These are phyloP conservation scores for Pycnonotus jocosus DNA, from an alignment of 2,113 vertebrate species.

Conservation along the genomic window DNA sequence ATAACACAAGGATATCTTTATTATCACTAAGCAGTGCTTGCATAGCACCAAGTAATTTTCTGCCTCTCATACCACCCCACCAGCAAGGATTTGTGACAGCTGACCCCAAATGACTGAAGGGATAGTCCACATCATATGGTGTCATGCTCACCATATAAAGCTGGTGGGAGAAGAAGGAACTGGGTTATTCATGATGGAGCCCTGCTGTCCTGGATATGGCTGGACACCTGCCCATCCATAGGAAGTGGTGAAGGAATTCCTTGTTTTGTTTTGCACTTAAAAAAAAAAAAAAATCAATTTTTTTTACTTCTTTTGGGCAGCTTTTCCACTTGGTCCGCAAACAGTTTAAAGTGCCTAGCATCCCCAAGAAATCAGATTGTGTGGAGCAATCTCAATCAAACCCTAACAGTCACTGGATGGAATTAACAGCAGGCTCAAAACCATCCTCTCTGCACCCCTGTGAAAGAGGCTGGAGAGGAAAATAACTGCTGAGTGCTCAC, in stretches of 20 bases:
- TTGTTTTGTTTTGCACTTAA: too few relatives aligned
- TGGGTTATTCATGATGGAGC: background rate
- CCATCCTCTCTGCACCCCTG: background rate
- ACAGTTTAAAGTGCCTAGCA: background rate
- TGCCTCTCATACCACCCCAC: background rate
- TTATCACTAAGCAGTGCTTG: background rate
- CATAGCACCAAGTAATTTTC: background rate
- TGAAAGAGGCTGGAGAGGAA: background rate
- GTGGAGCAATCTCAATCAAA: background rate
- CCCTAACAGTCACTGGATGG: background rate
- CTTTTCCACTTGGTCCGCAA: background rate
- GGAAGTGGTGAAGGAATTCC: background rate
- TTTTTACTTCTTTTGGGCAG: background rate
- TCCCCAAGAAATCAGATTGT: background rate
- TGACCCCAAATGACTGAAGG: accelerated
- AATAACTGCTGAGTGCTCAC: background rate
- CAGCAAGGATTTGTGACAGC: background rate
- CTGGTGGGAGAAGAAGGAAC: background rate
- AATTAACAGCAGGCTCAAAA: background rate
- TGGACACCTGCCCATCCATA: background rate
- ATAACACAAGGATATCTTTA: background rate
- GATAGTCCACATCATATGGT: background rate
- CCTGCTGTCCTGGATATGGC: background rate
- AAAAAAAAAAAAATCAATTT: too few relatives aligned
- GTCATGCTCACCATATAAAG: background rate